Evolutionary conservation across 2,888 invertebrate species (phyloP).

Genomic region (Calephelis perditalis): DNA sequence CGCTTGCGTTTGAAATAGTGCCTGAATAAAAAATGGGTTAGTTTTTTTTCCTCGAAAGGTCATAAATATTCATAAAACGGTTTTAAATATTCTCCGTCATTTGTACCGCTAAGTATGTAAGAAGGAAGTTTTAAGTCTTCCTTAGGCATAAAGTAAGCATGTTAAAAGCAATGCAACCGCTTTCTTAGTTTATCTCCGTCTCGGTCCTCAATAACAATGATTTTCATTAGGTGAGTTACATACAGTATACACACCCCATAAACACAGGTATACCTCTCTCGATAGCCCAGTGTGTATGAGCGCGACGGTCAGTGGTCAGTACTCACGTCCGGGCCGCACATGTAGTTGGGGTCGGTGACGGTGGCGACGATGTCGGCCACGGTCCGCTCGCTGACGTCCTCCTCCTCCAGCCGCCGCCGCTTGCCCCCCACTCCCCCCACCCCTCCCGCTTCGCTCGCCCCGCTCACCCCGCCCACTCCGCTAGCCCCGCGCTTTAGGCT

Average conservation of each 20-base stretch:
- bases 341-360: constrained; percentile 89
- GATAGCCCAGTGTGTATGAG: too few species aligned
- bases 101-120: too few species aligned
- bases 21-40: constrained; percentile 48
- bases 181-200: too few species aligned
- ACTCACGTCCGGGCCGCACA: constrained; percentile 88
- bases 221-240: too few species aligned
- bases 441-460: constrained; percentile 57
- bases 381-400: constrained; percentile 87
- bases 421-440: constrained; percentile 46
- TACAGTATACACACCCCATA: too few species aligned
- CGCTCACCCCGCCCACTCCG: constrained; percentile 34
- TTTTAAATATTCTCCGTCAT: too few species aligned
- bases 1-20: constrained; percentile 88
- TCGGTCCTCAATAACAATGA: too few species aligned
- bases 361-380: constrained; percentile 90
- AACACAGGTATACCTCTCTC: too few species aligned
- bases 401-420: constrained; percentile 57
- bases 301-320: too few species aligned
- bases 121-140: neutral
- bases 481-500: constrained; percentile 48
- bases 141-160: neutral
- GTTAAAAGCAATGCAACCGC: too few species aligned
- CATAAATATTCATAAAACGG: too few species aligned
- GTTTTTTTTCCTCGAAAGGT: too few species aligned